Conservation (phyloP, 2,797 vertebrate species). For the Nyctalus aviator region DNA sequence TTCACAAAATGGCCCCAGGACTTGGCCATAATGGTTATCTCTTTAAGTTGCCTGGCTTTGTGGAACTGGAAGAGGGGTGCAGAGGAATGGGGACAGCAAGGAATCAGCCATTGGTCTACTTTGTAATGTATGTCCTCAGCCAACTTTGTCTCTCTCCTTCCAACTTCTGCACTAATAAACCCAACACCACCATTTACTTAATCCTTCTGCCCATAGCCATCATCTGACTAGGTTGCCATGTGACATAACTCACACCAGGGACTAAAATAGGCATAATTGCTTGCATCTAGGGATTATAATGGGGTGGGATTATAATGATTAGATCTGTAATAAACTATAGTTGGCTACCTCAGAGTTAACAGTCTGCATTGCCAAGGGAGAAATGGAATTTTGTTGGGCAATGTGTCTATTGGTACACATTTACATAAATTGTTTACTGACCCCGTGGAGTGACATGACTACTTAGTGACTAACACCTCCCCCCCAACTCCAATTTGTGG, state of each 20-base stretch:
- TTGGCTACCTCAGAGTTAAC: not conserved
- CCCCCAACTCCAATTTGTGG: not conserved
- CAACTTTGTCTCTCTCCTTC: not conserved
- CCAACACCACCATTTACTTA: not conserved
- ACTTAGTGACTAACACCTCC: not conserved
- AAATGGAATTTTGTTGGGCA: not conserved
- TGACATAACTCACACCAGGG: not conserved
- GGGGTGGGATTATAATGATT: not conserved
- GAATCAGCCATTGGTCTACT: not conserved
- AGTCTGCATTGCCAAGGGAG: not conserved
- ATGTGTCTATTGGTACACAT: not conserved
- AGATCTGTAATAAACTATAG: slow-evolving; percentile 3
- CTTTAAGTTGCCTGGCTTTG: not conserved
- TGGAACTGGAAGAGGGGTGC: not conserved
- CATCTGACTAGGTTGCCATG: not conserved
- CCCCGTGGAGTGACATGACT: not conserved
- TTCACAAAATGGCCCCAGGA: not conserved
- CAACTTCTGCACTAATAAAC: not conserved
- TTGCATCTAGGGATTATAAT: not conserved
- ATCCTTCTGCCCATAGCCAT: not conserved
- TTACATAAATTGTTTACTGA: slow-evolving; percentile 56
- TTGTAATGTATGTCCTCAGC: not conserved
- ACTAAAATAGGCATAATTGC: not conserved
- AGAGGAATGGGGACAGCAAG: not conserved
- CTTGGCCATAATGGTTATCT: not conserved